Conservation (phyloP, 2,797 vertebrate species). For the Momotus momota region DNA sequence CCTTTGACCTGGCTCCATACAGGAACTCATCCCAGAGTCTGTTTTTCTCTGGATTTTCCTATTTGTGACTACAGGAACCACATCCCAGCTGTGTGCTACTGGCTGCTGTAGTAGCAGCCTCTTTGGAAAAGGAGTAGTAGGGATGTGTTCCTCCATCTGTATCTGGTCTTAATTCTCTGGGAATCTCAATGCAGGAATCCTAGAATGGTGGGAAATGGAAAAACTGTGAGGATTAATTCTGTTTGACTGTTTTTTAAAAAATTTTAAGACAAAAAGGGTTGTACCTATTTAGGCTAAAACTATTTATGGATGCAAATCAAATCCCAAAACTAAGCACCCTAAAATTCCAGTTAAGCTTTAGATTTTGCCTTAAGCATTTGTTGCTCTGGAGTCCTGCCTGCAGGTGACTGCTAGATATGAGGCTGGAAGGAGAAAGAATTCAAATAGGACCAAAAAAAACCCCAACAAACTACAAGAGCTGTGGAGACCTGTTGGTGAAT, state of each 20-base stretch:
- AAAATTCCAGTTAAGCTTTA: background rate
- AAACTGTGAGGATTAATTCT: background rate
- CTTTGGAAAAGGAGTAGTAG: background rate
- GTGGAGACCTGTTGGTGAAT: background rate
- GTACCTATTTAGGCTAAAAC: background rate
- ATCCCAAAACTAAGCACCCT: background rate
- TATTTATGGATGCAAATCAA: background rate
- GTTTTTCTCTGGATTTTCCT: background rate
- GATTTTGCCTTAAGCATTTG: background rate
- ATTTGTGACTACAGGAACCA: background rate
- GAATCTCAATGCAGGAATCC: background rate
- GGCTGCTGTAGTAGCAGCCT: background rate
- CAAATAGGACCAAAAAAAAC: background rate
- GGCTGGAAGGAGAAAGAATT: background rate
- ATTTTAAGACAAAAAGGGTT: background rate
- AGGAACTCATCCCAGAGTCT: background rate
- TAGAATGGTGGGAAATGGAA: background rate
- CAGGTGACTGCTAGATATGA: background rate
- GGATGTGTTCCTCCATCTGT: fast-evolving
- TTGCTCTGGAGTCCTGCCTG: background rate
- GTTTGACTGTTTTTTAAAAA: background rate
- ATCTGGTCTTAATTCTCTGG: background rate
- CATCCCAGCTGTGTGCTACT: background rate
- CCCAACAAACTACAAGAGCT: background rate
- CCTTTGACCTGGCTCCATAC: background rate